Conservation (phyloP, 2,113 vertebrate species). For the Paracanthobrama guichenoti region DNA sequence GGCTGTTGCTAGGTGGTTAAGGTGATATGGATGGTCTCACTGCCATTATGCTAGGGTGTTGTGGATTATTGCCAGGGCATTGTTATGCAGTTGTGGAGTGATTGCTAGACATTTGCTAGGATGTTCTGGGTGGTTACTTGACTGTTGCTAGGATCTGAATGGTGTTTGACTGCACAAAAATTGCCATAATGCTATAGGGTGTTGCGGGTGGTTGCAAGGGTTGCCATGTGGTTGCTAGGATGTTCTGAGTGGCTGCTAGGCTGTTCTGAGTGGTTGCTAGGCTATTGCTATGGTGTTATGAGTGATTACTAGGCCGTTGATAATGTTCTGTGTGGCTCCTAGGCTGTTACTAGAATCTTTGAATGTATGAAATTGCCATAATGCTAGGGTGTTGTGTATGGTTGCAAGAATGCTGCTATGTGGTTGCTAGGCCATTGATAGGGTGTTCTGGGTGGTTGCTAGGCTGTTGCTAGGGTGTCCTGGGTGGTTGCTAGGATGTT, state of each 20-base stretch:
- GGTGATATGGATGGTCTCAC: neutral
- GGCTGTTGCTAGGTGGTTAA: neutral
- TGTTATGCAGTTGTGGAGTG: too few species aligned
- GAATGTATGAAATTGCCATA: too few species aligned
- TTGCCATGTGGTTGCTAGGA: too few species aligned
- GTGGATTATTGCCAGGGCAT: neutral
- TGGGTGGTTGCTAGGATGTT: too few species aligned
- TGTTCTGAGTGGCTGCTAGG: too few species aligned
- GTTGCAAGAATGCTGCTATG: too few species aligned
- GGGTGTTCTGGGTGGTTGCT: too few species aligned
- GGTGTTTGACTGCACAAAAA: too few species aligned
- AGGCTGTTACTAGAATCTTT: neutral
- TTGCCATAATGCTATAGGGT: too few species aligned
- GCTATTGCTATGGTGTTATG: neutral
- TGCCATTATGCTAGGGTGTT: neutral
- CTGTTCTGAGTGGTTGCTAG: neutral
- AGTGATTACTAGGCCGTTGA: neutral
- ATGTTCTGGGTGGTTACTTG: neutral
- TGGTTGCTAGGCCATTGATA: too few species aligned
- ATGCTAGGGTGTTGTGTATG: too few species aligned
- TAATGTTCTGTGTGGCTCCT: neutral
- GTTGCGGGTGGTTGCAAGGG: neutral
- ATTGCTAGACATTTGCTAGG: neutral
- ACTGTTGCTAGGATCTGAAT: neutral
- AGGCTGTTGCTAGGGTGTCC: too few species aligned